Base-by-base conservation (phyloP, 1,140 invertebrate genomes). In the Drosophila kurseongensis region DNA sequence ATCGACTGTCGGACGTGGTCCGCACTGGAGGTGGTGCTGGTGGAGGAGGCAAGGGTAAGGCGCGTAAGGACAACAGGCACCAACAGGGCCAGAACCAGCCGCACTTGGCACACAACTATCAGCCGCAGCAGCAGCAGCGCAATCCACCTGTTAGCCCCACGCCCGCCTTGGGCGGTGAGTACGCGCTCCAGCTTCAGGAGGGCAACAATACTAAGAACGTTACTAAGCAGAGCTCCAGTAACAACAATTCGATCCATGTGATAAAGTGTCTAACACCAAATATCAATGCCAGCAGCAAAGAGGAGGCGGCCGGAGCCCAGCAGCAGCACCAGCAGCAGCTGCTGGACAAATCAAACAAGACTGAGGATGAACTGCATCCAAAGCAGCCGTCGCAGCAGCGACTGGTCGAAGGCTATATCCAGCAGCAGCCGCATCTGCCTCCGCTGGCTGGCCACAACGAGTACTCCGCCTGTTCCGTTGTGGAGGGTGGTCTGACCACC, bases 1-100 rank as follows among this genome's bases (percentile, higher is more conserved):
- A 94, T 90, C 94, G 96, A 86, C 93, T 97, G 75, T 95, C 96
- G 4, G 96, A 97, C 92, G 96, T 97, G 36, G 96, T 97, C 18
- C 97, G 96, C 89, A 93, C 93, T 6, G 84, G 76, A 6, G 71
- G 66, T 9, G 67, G 65, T 27, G 60, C 51, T 38, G 69, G 29
- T 7, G 84, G 76, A 32, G 69, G 75, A 16, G 78, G 75, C 29
- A 85, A 83, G 50, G 75, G 80, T 27, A 92, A 93, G 68, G 78
- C 84, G 18, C 90, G 93, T 61, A 94, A 93, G 81, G 93, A 93
- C 57, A 93, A 74, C 42, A 73, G 75, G 35, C 76, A 91, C 27
- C 77, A 83, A 10, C 67, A 69, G 29, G 35, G 36, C 29, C 77
- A 80, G 14, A 52, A 52, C 40, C 76, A 73, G 55, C 72, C 90